phyloP scores from a whole-genome alignment of 2,888 invertebrate species.

The Spodoptera littoralis region DNA sequence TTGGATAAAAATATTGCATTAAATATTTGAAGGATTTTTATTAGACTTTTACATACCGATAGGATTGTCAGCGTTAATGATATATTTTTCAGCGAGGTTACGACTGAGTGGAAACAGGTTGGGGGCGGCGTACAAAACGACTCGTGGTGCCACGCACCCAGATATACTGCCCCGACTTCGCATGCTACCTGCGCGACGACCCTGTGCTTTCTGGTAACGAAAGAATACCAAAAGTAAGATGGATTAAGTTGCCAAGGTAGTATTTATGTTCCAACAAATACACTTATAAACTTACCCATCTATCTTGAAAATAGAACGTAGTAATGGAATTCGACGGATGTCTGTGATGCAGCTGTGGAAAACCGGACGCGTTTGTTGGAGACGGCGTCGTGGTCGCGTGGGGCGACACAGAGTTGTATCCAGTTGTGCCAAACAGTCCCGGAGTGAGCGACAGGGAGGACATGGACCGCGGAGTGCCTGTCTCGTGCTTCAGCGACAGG shows the following conservation, averaged over 20 bases:
- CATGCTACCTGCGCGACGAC: constrained; percentile 83
- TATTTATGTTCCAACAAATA: neutral
- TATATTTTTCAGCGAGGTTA: constrained; percentile 95
- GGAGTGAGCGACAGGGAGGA: constrained; percentile 81
- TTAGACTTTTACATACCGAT: constrained; percentile 68
- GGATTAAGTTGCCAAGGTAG: neutral
- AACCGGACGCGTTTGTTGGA: constrained; percentile 83
- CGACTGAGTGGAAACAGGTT: constrained; percentile 93
- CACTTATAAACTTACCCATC: constrained; percentile 85
- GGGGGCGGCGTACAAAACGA: constrained; percentile 92
- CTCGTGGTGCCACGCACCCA: constrained; percentile 88
- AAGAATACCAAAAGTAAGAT: neutral
- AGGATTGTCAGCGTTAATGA: constrained; percentile 87
- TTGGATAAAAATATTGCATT: neutral
- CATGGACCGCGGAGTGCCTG: constrained; percentile 91
- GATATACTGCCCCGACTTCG: constrained; percentile 83
- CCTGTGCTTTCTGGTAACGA: constrained; percentile 80
- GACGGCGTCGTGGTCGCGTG: constrained; percentile 87
- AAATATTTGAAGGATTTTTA: too few relatives aligned
- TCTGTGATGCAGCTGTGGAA: constrained; percentile 85
- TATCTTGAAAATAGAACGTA: constrained; percentile 94
- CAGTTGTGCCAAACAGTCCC: constrained; percentile 74
- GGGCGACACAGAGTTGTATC: constrained; percentile 81
- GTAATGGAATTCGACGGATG: constrained; percentile 90
- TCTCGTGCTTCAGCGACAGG: constrained; percentile 91